Evolutionary conservation across 2,797 vertebrate genomes (phyloP).

Genomic region (Zalophus californianus): DNA sequence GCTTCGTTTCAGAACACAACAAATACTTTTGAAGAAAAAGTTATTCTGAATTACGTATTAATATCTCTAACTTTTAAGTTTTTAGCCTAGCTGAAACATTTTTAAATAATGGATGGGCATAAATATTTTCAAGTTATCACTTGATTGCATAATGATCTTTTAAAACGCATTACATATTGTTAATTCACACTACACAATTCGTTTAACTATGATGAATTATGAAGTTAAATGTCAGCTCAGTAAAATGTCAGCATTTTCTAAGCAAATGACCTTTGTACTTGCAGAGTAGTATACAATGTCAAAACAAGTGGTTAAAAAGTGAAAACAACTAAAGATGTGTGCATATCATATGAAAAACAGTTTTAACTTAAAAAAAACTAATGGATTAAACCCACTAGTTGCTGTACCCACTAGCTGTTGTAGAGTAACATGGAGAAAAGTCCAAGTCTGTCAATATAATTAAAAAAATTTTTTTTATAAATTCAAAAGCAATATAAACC

Average conservation of each 20-base stretch:
- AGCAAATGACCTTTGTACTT: background rate
- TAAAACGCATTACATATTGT: background rate
- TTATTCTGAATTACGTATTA: background rate
- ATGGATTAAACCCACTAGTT: background rate
- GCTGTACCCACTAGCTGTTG: background rate
- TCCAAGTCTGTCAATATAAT: background rate
- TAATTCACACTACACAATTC: background rate
- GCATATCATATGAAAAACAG: background rate
- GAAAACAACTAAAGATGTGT: background rate
- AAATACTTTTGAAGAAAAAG: background rate
- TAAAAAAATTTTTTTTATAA: background rate
- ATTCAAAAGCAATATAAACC: constrained; percentile 16
- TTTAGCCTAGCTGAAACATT: constrained; percentile 21
- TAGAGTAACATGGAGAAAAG: background rate
- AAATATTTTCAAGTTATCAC: constrained; percentile 30
- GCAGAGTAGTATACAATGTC: background rate
- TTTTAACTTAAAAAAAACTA: background rate
- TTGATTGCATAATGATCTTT: background rate
- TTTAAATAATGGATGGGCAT: background rate
- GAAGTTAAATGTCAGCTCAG: constrained; percentile 3
- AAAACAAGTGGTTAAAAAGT: constrained; percentile 22
- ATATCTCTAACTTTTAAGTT: constrained; percentile 14
- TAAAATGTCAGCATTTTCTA: constrained; percentile 23
- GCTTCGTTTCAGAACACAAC: background rate
- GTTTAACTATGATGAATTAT: background rate